A percentile compares a stretch with the other conserved stretches of the same genome.
These are phyloP conservation scores for Irena cyanogastra DNA, from an alignment of 2,113 vertebrate species.

Conservation along the genomic window DNA sequence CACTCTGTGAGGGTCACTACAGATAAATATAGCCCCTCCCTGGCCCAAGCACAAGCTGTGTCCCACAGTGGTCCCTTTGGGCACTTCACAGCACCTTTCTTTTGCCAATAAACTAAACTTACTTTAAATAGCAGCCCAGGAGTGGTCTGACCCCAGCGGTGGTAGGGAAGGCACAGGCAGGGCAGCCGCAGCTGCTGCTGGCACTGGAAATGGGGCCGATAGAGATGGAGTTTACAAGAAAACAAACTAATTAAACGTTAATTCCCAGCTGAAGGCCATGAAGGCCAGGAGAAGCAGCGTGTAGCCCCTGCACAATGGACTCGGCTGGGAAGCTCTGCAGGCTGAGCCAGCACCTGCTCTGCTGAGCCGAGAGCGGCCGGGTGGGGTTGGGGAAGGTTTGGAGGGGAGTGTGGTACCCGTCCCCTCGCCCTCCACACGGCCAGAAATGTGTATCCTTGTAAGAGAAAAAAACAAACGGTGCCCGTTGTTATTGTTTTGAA, in stretches of 20 bases:
- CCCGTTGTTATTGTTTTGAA: background rate
- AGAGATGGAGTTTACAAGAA: background rate
- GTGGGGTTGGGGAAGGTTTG: background rate
- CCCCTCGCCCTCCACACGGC: accelerated
- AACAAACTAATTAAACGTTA: background rate
- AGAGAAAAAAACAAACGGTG: background rate
- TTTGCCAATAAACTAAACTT: background rate
- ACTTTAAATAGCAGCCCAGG: background rate
- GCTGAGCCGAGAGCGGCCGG: background rate
- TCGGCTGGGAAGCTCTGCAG: background rate
- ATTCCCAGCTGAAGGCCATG: background rate
- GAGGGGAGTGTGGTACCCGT: background rate
- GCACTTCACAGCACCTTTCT: background rate
- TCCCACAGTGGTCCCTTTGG: background rate
- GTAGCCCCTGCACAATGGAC: background rate
- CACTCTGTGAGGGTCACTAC: background rate
- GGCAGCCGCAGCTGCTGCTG: background rate
- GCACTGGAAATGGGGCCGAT: background rate
- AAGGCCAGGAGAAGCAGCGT: background rate
- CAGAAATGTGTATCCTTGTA: background rate
- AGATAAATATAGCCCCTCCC: background rate
- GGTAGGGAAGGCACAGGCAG: background rate
- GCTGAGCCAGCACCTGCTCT: background rate
- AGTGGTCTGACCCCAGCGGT: background rate
- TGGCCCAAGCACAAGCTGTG: background rate